These are phyloP conservation scores for Rotaria socialis DNA, from an alignment of 2,888 invertebrate genomes.

Conservation along the genomic window DNA sequence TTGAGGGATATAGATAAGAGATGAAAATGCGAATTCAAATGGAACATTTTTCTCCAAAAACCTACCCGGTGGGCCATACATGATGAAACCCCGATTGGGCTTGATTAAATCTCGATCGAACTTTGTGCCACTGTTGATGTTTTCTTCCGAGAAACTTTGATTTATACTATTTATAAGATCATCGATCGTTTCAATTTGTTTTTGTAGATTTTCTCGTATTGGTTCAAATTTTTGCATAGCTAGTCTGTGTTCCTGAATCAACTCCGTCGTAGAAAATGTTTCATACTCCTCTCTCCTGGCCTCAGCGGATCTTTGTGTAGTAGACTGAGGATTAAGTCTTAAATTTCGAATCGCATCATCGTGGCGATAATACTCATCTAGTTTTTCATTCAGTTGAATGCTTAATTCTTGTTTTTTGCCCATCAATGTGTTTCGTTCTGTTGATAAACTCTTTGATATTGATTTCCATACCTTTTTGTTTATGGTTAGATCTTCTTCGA, in stretches of 20 bases:
- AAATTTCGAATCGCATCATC: neutral
- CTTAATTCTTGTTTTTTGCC: too few relatives aligned
- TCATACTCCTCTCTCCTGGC: too few relatives aligned
- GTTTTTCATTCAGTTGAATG: too few relatives aligned
- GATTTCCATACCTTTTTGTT: neutral
- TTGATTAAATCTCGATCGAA: neutral
- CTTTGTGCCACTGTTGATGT: neutral
- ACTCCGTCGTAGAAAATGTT: too few relatives aligned
- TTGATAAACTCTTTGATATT: too few relatives aligned
- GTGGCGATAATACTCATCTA: neutral
- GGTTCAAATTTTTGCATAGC: neutral
- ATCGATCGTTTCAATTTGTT: neutral
- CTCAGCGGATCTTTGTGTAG: too few relatives aligned
- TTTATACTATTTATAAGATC: neutral
- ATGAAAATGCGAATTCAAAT: too few relatives aligned
- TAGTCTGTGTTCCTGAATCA: too few relatives aligned
- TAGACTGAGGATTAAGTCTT: too few relatives aligned
- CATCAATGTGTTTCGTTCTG: too few relatives aligned
- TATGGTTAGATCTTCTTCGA: neutral
- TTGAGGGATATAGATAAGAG: too few relatives aligned
- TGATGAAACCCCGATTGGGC: slow-evolving; percentile 13
- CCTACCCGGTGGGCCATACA: slow-evolving; percentile 19
- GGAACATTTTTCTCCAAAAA: neutral
- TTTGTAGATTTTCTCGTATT: neutral
- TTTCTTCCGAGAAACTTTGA: neutral